These are phyloP conservation scores for Erethizon dorsatum DNA, from an alignment of 2,797 vertebrate species.

Conservation along the genomic window DNA sequence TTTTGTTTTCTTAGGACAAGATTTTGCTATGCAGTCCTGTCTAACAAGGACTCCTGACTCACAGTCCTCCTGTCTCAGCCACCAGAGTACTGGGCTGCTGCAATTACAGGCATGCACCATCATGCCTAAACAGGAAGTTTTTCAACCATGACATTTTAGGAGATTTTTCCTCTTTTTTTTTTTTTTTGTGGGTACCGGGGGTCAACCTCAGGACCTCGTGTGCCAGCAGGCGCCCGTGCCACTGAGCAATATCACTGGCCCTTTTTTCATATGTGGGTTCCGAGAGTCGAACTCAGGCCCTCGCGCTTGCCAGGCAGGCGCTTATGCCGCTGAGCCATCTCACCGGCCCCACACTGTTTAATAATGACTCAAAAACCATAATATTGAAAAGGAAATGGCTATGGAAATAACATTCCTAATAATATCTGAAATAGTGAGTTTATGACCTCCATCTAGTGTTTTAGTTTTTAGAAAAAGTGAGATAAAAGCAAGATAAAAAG, in stretches of 20 bases:
- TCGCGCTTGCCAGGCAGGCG: no score
- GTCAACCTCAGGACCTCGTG: no score
- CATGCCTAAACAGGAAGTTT: background rate
- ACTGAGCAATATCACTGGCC: no score
- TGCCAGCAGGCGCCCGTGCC: no score
- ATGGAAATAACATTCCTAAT: conserved; percentile 67
- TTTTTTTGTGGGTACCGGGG: no score
- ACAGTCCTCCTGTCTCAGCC: background rate
- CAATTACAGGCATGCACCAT: background rate
- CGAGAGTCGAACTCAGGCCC: no score
- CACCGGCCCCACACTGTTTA: conserved; percentile 1
- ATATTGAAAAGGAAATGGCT: conserved; percentile 53
- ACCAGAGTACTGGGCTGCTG: background rate
- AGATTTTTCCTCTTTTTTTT: background rate
- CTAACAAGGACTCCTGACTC: background rate
- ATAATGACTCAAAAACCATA: conserved; percentile 21
- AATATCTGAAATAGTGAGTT: conserved; percentile 71
- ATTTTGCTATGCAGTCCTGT: background rate
- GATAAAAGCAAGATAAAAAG: conserved; percentile 50
- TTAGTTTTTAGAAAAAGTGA: background rate
- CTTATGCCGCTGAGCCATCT: no score
- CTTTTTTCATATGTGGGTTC: no score
- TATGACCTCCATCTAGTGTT: background rate
- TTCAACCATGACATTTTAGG: background rate
- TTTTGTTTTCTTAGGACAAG: background rate